Evolutionary conservation across 2,888 invertebrate species (phyloP).

Genomic region (Andrena bicolor): DNA sequence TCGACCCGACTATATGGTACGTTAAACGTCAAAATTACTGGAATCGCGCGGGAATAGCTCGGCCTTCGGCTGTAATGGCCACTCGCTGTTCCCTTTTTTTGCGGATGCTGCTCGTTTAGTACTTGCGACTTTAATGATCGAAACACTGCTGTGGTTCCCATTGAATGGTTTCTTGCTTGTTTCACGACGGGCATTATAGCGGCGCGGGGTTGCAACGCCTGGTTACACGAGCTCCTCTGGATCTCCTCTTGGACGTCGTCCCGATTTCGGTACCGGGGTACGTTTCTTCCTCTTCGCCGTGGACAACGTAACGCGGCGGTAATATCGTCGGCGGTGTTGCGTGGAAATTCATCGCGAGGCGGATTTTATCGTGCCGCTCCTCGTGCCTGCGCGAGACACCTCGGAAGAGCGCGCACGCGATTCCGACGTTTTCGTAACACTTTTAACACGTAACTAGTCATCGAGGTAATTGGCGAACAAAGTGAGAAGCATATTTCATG

Average conservation of each 20-base stretch:
- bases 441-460: constrained; percentile 63
- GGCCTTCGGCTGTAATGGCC: constrained; percentile 42
- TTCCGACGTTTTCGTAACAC: constrained; percentile 61
- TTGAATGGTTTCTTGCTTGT: constrained; percentile 19
- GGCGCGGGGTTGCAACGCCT: too few species aligned
- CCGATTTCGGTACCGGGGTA: constrained; percentile 11
- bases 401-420: constrained; percentile 57
- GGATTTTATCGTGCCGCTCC: constrained; percentile 48
- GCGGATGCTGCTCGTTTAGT: constrained; percentile 10
- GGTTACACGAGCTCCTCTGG: constrained; percentile 4
- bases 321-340: constrained; percentile 15
- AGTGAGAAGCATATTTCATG: constrained; percentile 60
- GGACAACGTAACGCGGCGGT: neutral
- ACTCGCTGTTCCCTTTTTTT: constrained; percentile 39
- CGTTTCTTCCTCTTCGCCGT: neutral
- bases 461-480: constrained; percentile 63
- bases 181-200: constrained; percentile 1
- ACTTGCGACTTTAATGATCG: constrained; percentile 42
- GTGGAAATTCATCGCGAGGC: constrained; percentile 37
- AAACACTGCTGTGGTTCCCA: constrained; percentile 19
- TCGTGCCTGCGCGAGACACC: constrained; percentile 56
- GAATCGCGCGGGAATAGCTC: constrained; percentile 19
- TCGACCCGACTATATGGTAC: neutral
- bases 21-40: constrained; percentile 48
- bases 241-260: neutral